Base-by-base conservation (phyloP, 2,797 vertebrate species). In the Acanthurus lineatus region DNA sequence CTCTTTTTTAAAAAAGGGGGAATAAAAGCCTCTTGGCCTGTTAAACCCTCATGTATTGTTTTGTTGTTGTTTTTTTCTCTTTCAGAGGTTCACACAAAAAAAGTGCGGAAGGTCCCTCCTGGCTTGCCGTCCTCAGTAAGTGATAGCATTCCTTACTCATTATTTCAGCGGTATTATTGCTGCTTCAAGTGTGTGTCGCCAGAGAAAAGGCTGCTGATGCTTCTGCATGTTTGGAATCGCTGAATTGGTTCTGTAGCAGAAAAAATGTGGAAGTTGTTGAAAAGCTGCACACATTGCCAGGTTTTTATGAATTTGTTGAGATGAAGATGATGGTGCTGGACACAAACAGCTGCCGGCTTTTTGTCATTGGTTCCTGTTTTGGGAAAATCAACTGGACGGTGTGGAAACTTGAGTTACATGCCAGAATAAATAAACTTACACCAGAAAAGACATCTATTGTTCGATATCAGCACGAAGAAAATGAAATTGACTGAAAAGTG, bases 121-220 rank as follows among this genome's bases (percentile, higher is more conserved):
- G 98, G 98, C 87, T 95, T 99, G 94, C 98, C 98, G 22, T 99
- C 98, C 73, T 99, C 98, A 77, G 98, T 99, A 96, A 99, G 97
- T 98, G 67, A 88, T 76, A 75, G 58, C 47, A 60, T 76, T 28
- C 38, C 48, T 77, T 82, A 64, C 48, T 52, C 54, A 9, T 51
- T 53, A 60, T 67, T 65, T 52, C 12, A 1, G 6, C 10, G 12
- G 40, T 70, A 16, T 74, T 69, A 17, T 69, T 4, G 42, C 44
- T 54, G 74, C 45, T 56, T n/a, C 14, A 0, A 60, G 53, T 66
- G 69, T 62, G 56, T 48, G 62, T 35, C 17, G 9, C 49, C 44
- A 28, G 20, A 45, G 44, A 44, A 61, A 22, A 49, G 16, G 82
- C 64, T 65, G 79, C 75, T 71, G 70, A 48, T 48, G 52, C 74